Evolutionary conservation across 2,888 invertebrate species (phyloP).

Genomic region (Chouioia cunea): DNA sequence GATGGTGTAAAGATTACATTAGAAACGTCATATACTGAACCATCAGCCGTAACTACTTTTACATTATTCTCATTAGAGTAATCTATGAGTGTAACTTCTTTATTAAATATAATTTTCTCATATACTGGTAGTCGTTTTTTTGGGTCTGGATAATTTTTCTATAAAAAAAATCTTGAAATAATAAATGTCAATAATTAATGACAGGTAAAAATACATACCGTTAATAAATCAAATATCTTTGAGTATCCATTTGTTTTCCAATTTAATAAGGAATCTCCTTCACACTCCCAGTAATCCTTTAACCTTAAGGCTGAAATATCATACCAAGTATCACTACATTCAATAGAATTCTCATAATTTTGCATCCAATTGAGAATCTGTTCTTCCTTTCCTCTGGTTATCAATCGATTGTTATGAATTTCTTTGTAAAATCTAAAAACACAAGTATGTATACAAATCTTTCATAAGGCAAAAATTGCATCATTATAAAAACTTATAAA

Average conservation of each 20-base stretch:
- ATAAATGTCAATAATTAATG: constrained; percentile 26
- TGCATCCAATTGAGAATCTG: constrained; percentile 75
- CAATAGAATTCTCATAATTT: constrained; percentile 69
- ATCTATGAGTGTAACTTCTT: constrained; percentile 71
- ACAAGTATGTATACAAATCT: neutral
- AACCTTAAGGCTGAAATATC: constrained; percentile 77
- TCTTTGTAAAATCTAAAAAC: constrained; percentile 55
- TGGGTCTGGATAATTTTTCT: constrained; percentile 71
- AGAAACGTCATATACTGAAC: constrained; percentile 72
- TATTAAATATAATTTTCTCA: constrained; percentile 70
- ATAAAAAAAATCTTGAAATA: constrained; percentile 49
- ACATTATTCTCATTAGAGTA: constrained; percentile 70
- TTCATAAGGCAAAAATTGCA: neutral
- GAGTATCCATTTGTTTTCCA: constrained; percentile 83
- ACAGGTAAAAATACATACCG: constrained; percentile 69
- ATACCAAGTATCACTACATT: constrained; percentile 77
- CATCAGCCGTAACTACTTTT: constrained; percentile 72
- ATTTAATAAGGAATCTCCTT: constrained; percentile 78
- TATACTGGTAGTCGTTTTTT: constrained; percentile 67
- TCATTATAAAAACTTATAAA: constrained; percentile 42
- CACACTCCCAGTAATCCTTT: constrained; percentile 76
- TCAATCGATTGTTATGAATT: constrained; percentile 51
- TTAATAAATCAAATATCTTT: constrained; percentile 77
- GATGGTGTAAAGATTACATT: constrained; percentile 79
- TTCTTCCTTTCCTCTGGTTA: constrained; percentile 59